These are phyloP conservation scores for Nanorana parkeri DNA, from an alignment of 2,113 vertebrate species.

Conservation along the genomic window DNA sequence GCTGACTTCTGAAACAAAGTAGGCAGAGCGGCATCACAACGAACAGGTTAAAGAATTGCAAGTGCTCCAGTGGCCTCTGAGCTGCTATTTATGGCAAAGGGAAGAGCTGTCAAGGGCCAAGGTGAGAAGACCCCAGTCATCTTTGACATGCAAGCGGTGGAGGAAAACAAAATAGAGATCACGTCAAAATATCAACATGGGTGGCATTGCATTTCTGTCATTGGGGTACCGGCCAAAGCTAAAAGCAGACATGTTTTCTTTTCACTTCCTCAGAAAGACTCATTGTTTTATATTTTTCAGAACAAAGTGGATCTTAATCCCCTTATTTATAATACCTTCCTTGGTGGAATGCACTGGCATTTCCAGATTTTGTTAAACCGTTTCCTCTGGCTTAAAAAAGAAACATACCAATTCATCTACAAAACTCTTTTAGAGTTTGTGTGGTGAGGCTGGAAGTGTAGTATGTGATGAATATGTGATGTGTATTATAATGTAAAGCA, in stretches of 20 bases:
- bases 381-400: conserved; percentile 19
- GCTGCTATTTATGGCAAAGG: no score
- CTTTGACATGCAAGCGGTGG: no score
- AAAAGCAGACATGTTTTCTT: not conserved
- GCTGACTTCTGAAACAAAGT: no score
- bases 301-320: conserved; percentile 32
- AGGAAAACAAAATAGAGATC: no score
- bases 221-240: not conserved
- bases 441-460: not conserved
- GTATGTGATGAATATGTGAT: no score
- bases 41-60: no score
- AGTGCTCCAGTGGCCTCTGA: no score
- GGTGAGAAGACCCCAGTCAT: no score
- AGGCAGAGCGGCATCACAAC: no score
- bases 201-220: not conserved
- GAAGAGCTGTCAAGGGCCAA: no score
- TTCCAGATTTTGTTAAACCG: conserved; percentile 39
- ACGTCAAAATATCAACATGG: not conserved
- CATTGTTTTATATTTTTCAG: conserved; percentile 16
- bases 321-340: conserved; percentile 6
- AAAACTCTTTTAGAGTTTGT: not conserved
- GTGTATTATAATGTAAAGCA: no score
- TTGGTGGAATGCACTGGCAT: conserved; percentile 2
- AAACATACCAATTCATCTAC: not conserved
- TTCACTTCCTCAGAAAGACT: conserved; percentile 29